A percentile compares a stretch with the other conserved stretches of the same genome.
Conservation (phyloP, 2,888 invertebrate genomes). For the Cantharis lateralis region DNA sequence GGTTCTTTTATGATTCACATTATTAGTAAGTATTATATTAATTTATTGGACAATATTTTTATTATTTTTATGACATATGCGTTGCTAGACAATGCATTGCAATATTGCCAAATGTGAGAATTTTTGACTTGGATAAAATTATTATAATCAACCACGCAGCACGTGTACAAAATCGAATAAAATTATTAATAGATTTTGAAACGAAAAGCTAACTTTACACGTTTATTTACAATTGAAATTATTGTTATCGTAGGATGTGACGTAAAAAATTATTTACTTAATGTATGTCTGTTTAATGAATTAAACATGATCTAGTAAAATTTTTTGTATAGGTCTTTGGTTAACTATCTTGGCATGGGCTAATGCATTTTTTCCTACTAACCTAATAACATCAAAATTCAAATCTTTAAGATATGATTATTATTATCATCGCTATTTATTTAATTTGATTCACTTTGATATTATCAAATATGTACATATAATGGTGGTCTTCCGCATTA, state of each 20-base stretch:
- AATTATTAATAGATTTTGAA: not conserved
- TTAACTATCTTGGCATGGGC: too few relatives aligned
- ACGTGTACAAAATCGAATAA: not conserved
- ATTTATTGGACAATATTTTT: not conserved
- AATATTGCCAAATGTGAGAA: not conserved
- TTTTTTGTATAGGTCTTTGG: too few relatives aligned
- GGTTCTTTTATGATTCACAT: conserved; percentile 97
- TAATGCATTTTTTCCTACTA: too few relatives aligned
- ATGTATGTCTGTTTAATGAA: not conserved
- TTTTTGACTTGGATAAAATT: not conserved
- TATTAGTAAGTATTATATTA: conserved; percentile 72
- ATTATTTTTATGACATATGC: not conserved
- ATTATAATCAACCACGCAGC: not conserved
- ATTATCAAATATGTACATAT: too few relatives aligned
- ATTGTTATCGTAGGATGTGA: not conserved
- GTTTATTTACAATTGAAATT: not conserved
- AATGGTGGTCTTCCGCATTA: too few relatives aligned
- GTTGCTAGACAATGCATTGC: not conserved
- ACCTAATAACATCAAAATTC: too few relatives aligned
- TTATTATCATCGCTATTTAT: too few relatives aligned
- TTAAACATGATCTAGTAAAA: not conserved
- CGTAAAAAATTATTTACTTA: not conserved
- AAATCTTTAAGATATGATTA: too few relatives aligned
- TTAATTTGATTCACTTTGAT: too few relatives aligned
- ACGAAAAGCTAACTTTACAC: not conserved